Percentiles rank a stretch among this genome's conserved stretches.
Conservation (phyloP, 2,113 vertebrate genomes). For the Paradisaea rubra region DNA sequence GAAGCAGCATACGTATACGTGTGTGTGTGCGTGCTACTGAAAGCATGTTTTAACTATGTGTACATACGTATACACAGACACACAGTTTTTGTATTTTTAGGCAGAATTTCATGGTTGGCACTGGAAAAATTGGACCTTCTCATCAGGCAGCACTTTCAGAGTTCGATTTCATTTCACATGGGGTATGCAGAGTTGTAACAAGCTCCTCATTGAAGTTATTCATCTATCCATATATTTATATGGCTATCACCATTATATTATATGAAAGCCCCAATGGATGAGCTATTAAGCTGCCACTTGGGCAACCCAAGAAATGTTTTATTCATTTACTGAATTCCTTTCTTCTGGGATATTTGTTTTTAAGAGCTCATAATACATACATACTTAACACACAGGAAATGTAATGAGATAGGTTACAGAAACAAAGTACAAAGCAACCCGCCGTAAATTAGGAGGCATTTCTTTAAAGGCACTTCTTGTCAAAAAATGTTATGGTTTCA, state of each 20-base stretch:
- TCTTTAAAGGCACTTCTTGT: conserved; percentile 27
- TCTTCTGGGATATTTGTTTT: conserved; percentile 36
- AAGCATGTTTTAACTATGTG: neutral
- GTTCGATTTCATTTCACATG: neutral
- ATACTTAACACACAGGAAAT: conserved; percentile 15
- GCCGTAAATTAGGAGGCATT: neutral
- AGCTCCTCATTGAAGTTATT: neutral
- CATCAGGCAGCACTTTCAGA: neutral
- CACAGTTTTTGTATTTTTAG: neutral
- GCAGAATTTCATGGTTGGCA: neutral
- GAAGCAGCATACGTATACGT: neutral
- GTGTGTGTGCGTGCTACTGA: neutral
- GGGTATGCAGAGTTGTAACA: conserved; percentile 2
- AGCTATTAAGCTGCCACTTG: neutral
- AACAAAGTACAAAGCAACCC: conserved; percentile 37
- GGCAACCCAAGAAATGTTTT: neutral
- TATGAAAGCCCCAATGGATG: neutral
- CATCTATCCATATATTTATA: conserved; percentile 13
- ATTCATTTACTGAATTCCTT: conserved; percentile 39
- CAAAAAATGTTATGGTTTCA: conserved; percentile 34
- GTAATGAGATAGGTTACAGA: neutral
- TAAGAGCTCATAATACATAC: neutral
- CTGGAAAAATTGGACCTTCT: neutral
- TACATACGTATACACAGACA: neutral
- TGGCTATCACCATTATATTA: neutral